Conservation (phyloP, 2,113 vertebrate genomes). For the Tyto alba region DNA sequence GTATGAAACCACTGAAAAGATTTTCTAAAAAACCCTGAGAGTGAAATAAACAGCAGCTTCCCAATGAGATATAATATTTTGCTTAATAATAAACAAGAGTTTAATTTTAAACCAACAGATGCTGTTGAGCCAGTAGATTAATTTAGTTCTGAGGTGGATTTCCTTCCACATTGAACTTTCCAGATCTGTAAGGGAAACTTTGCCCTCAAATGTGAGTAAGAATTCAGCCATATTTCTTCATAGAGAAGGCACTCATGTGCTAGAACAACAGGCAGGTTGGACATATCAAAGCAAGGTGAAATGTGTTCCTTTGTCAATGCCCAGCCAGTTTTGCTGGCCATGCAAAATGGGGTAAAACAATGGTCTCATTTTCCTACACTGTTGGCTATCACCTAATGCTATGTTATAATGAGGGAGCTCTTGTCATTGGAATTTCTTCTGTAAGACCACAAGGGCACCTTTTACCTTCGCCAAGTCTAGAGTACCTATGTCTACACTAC, state of each 20-base stretch:
- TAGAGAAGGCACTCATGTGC: neutral
- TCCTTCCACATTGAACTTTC: neutral
- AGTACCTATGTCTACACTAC: neutral
- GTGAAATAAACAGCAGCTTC: neutral
- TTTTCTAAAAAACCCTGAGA: neutral
- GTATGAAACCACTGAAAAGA: neutral
- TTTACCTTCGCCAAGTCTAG: neutral
- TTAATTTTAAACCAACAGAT: neutral
- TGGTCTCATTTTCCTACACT: neutral
- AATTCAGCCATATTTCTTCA: neutral
- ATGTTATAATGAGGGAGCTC: neutral
- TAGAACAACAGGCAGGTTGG: neutral
- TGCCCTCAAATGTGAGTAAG: neutral
- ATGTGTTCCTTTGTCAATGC: neutral
- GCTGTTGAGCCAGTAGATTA: neutral
- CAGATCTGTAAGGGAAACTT: neutral
- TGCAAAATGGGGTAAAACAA: neutral
- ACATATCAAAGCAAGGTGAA: fast-evolving
- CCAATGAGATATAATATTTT: neutral
- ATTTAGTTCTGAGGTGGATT: neutral
- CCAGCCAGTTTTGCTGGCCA: neutral
- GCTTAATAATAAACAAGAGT: neutral
- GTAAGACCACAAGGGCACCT: neutral
- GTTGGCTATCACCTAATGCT: neutral
- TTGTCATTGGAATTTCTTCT: neutral